Evolutionary conservation across 2,888 invertebrate species (phyloP).

Genomic region (Caenorhabditis sp.): DNA sequence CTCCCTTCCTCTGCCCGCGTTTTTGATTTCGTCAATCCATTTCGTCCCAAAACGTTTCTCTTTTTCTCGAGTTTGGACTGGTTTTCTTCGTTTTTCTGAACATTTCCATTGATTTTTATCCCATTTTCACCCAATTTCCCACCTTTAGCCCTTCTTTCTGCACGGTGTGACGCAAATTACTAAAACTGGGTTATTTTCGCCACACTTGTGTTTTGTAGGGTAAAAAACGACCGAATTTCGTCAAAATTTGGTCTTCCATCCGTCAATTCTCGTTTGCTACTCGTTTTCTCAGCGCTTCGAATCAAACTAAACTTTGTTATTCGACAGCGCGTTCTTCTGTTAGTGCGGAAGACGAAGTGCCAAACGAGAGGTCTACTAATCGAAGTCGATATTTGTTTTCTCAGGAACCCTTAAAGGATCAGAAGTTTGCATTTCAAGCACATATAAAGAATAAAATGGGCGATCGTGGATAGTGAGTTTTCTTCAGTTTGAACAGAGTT

Average conservation of each 20-base stretch:
- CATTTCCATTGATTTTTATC: background rate
- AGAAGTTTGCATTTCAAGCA: slow-evolving; percentile 67
- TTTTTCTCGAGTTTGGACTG: background rate
- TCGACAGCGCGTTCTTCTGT: slow-evolving; percentile 51
- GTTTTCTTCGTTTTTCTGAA: background rate
- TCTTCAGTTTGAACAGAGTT: background rate
- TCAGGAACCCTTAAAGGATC: slow-evolving; percentile 64
- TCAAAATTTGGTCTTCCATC: slow-evolving; percentile 57
- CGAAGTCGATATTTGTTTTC: slow-evolving; percentile 58
- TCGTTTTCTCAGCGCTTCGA: slow-evolving; percentile 57
- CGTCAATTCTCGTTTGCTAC: slow-evolving; percentile 60
- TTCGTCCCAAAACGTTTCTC: slow-evolving; percentile 48
- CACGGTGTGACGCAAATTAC: slow-evolving; percentile 54
- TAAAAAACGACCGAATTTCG: slow-evolving; percentile 32
- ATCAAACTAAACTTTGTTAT: slow-evolving; percentile 49
- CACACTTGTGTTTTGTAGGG: slow-evolving; percentile 63
- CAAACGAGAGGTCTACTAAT: slow-evolving; percentile 64
- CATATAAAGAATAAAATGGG: slow-evolving; percentile 68
- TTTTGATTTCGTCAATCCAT: slow-evolving; percentile 33
- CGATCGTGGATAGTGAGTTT: slow-evolving; percentile 71
- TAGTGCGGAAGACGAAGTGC: slow-evolving; percentile 32
- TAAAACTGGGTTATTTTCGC: slow-evolving; percentile 30
- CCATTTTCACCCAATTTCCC: slow-evolving; percentile 10
- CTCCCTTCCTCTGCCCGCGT: slow-evolving; percentile 17
- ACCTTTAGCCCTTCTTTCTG: slow-evolving; percentile 8